Base-by-base conservation (phyloP, 2,797 vertebrate species). In the Perodicticus potto region DNA sequence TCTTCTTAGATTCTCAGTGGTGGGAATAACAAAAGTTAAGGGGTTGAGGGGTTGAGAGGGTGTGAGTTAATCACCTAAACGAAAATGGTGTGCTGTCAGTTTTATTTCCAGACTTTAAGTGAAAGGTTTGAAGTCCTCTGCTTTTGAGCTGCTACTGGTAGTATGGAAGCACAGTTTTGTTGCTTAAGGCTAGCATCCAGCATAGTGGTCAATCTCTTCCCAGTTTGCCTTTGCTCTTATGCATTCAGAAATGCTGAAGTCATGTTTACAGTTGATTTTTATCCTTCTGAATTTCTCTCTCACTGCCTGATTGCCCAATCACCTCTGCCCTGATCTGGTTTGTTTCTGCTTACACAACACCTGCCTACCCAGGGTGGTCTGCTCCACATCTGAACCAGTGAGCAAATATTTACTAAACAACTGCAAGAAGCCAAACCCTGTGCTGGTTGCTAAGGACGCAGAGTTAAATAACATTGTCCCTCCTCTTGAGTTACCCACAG, bases 381-480 rank as follows among this genome's bases (percentile, higher is more conserved):
- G 57, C 37, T 88, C 43, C 23, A 82, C 40, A n/a, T 93, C 49
- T 96, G 96, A 97, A 45, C 97, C 95, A 96, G 85, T 95, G 32
- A 63, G 70, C 94, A 96, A 97, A 95, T 97, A 96, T 97, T 97
- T 97, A 93, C 83, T 90, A 81, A 94, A 69, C 70, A 95, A 86
- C 49, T 93, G 70, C 78, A 95, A 96, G 73, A 91, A 87, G 40
- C 34, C 86, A 94, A 80, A 22, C 17, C n/a, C 55, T 67, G 19
- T 45, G 20, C 61, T 96, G 55, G 90, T 97, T 97, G 82, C 96
- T 96, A 97, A 89, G 93, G 82, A 92, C 1, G 12, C 78, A 76
- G 76, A 77, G 53, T 74, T 96, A 86, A 95, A 95, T 93, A 97
- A 83, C 53, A 84, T 22, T 59, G 59, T 34, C 53, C 14, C 23